These are phyloP conservation scores for Taenaris catops DNA, from an alignment of 2,888 invertebrate genomes.

Conservation along the genomic window DNA sequence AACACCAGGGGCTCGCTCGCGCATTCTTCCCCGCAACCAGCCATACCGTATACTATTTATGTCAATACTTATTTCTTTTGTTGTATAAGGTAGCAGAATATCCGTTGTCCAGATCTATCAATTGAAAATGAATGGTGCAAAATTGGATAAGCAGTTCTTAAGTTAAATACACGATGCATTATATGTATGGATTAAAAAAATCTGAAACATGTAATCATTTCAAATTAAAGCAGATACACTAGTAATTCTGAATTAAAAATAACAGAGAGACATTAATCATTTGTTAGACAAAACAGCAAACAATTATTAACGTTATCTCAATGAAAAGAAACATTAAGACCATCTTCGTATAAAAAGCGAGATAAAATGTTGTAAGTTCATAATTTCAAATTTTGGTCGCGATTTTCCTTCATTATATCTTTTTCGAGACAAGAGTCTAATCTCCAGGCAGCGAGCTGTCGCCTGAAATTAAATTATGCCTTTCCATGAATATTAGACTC, in stretches of 20 bases:
- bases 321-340: not conserved
- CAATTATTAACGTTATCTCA: not conserved
- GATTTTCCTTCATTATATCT: constrained; percentile 63
- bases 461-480: constrained; percentile 68
- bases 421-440: constrained; percentile 61
- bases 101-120: too few species aligned
- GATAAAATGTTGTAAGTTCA: constrained; percentile 42
- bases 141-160: too few species aligned
- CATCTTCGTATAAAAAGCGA: constrained; percentile 11
- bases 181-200: too few species aligned
- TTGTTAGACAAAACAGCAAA: not conserved
- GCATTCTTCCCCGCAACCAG: too few species aligned
- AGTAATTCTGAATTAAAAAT: not conserved
- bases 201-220: too few species aligned
- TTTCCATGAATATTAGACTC: constrained; percentile 76
- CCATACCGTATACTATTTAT: too few species aligned
- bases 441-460: constrained; percentile 53
- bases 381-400: constrained; percentile 61
- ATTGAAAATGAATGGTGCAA: too few species aligned
- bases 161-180: too few species aligned
- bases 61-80: too few species aligned
- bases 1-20: too few species aligned
- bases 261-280: not conserved
- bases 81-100: too few species aligned
- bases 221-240: not conserved